Evolutionary conservation across 2,888 invertebrate genomes (phyloP), one percentile per base, ranked within the genome.

Genomic region (Noctua pronuba): DNA sequence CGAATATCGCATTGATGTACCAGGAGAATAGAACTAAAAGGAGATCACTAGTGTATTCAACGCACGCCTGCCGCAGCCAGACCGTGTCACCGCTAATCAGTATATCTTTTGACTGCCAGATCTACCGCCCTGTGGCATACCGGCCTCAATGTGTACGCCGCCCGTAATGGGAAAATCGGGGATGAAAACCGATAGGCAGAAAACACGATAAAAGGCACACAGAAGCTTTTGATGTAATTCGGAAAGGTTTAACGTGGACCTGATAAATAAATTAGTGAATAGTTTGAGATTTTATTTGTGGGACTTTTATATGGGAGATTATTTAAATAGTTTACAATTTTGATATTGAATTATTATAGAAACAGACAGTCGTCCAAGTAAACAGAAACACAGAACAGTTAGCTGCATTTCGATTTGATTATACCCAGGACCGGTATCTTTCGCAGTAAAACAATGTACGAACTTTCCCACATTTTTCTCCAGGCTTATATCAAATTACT

Each of bases 11-110:
- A 46, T 76, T 73, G 76, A 80, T 67, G 77, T 86, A 86, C 82
- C 77, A 89, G 88, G 86, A 68, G 72, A 55, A 38, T 77, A 86
- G 81, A 86, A 81, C 77, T 73, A 82, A 80, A 89, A 86, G 82
- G 82, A 87, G 84, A 86, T 86, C 77, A 86, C 88, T 91, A 86
- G 89, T 73, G 85, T 90, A 93, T 93, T 92, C 92, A 89, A 83
- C 80, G 83, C 90, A 91, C 91, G 91, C 80, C 85, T 82, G 84
- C 83, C 83, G 77, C 84, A 62, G 83, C 83, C 84, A 85, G 86
- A 86, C 88, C 88, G 88, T 91, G 92, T 91, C 90, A 92, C 93
- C 92, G 91, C 93, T 94, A 94, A 95, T 94, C 93, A 94, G 92
- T 90, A 92, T 91, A 92, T 92, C 91, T 90, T 91, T 91, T 92